These are phyloP conservation scores for Parambassis ranga DNA, from an alignment of 2,797 vertebrate species.

Conservation along the genomic window DNA sequence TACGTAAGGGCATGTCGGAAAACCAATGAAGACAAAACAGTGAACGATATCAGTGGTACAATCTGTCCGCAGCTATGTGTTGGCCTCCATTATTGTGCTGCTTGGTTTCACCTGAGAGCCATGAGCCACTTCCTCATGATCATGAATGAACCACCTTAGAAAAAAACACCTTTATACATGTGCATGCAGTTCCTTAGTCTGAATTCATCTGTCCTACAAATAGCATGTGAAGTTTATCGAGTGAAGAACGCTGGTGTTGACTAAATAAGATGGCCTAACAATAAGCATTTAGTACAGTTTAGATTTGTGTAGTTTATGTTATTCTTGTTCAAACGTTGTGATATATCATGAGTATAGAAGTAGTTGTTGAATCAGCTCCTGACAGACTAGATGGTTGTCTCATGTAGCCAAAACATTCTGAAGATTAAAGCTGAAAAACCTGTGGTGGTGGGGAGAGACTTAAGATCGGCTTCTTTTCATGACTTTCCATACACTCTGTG, in stretches of 20 bases:
- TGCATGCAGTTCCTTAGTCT: no score
- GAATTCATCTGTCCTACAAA: no score
- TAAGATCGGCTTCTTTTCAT: background rate
- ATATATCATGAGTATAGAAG: no score
- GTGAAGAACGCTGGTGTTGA: no score
- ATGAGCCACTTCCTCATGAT: background rate
- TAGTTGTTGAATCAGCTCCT: constrained; percentile 12
- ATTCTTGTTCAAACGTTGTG: no score
- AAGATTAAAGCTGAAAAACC: background rate
- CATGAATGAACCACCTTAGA: no score
- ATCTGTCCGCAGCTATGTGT: constrained; percentile 1
- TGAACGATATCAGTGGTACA: constrained; percentile 9
- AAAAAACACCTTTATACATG: no score
- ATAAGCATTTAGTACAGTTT: no score
- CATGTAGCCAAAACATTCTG: constrained; percentile 45
- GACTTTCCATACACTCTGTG: no score
- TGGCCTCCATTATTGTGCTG: background rate
- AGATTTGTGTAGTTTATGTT: no score
- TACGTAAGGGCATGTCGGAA: background rate
- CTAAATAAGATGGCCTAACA: no score
- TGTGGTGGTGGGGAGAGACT: background rate
- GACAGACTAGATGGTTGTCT: constrained; percentile 43
- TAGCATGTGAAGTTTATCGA: no score
- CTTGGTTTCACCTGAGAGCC: constrained; percentile 34
- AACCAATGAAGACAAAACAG: constrained; percentile 22